Evolutionary conservation across 2,888 invertebrate genomes (phyloP), one percentile per base, ranked within the genome.

Genomic region (Alloscopus bannaensis): DNA sequence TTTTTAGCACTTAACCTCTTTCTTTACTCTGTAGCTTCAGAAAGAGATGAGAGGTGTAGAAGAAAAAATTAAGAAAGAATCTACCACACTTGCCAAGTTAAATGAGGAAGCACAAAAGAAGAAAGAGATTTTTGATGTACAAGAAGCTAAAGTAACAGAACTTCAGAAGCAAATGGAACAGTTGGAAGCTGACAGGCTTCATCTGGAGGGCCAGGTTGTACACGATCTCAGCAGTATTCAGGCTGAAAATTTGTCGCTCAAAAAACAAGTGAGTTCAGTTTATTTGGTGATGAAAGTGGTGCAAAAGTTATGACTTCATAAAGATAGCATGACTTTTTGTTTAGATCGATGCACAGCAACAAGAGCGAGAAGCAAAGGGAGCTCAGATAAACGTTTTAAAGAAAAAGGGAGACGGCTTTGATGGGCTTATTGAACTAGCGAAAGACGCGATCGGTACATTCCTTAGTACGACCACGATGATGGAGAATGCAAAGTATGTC

Each of bases 401-500:
- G 1, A 26, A 55, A 18, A 16, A 52, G 22, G 40, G 47, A 57
- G 64, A 65, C 13, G 20, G 13, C 1, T 64, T 20, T 20, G 57
- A 73, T 16, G 28, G 55, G 3, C 45, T 64, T 3, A 73, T 55
- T 1, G 18, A 55, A 16, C 64, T 29, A 16, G 73, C 55, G 18
- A 42, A 65, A 4, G 42, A 45, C 18, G 24, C 55, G 0, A 28
- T 73, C 16, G 20, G 42, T 16, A 42, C 40, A 45, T 40, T 65
- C 18, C 13, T 62, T 18, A 36, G 29, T 13, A 40, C 40, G 2
- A 18, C 26, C 20, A 26, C 62, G 3, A 13, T 22, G 29, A 62
- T 72, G 71, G 40, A 62, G 40, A 24, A 36, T 26, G 28, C 45
- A 24, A 73, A 64, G 73, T 65, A 65, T 40, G 70, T 36, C 36